phyloP scores from a whole-genome alignment of 1,140 invertebrate species.

The Leptinotarsa defecta region DNA sequence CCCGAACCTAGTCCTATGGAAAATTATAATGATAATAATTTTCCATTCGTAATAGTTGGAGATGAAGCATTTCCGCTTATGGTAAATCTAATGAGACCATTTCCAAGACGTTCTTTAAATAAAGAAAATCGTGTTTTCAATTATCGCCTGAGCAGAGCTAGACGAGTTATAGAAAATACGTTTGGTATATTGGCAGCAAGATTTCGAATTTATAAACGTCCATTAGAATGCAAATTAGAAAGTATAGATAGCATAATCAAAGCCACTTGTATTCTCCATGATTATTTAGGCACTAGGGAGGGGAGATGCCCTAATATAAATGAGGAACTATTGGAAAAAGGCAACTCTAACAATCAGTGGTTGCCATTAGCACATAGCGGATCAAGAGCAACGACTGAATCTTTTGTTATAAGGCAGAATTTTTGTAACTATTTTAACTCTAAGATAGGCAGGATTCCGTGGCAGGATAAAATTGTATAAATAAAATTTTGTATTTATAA shows the following conservation, averaged over 20 bases:
- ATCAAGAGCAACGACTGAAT: slow-evolving; percentile 12
- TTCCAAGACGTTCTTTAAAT: slow-evolving; percentile 28
- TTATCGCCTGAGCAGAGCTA: slow-evolving; percentile 33
- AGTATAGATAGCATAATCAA: slow-evolving; percentile 23
- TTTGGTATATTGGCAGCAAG: slow-evolving; percentile 29
- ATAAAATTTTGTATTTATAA: neutral
- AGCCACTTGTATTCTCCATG: slow-evolving; percentile 30
- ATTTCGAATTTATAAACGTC: slow-evolving; percentile 26
- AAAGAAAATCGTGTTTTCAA: slow-evolving; percentile 30
- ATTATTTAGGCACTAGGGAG: slow-evolving; percentile 22
- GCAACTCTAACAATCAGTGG: neutral
- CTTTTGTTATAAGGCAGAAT: slow-evolving; percentile 10
- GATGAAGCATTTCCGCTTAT: slow-evolving; percentile 39
- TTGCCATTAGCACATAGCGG: slow-evolving; percentile 13
- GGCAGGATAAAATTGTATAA: slow-evolving; percentile 5
- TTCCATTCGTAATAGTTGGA: slow-evolving; percentile 26
- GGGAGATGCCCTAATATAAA: slow-evolving; percentile 5
- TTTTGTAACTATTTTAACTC: neutral
- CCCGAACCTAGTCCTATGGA: neutral
- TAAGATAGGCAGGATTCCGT: neutral
- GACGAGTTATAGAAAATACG: slow-evolving; percentile 36
- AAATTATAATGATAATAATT: slow-evolving; percentile 10
- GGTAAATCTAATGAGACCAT: slow-evolving; percentile 36
- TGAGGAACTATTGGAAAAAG: slow-evolving; percentile 13
- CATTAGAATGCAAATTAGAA: slow-evolving; percentile 19